Percentiles rank a stretch among this genome's conserved stretches.
Evolutionary conservation across 2,113 vertebrate species (phyloP).

Genomic region (Lasiurus borealis): DNA sequence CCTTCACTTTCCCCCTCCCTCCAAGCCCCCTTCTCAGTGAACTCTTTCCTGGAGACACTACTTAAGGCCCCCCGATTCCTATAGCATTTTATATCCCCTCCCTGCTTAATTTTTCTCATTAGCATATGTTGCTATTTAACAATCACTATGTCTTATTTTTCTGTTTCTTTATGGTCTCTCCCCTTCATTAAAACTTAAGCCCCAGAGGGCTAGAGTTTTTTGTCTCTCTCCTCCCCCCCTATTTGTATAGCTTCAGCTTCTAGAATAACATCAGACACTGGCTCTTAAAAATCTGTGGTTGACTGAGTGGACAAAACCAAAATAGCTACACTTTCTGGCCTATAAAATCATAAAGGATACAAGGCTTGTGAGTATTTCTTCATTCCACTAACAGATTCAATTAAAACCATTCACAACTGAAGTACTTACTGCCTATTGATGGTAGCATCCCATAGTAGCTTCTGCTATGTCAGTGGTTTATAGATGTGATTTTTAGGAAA

Average conservation of each 20-base stretch:
- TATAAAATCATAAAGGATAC: neutral
- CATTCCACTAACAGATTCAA: conserved; percentile 22
- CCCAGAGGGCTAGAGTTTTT: neutral
- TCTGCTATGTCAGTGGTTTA: neutral
- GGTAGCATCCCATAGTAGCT: neutral
- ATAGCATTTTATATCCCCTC: neutral
- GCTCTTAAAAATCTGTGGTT: neutral
- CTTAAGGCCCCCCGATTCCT: neutral
- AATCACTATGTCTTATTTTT: neutral
- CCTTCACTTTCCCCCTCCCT: neutral
- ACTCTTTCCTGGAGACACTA: neutral
- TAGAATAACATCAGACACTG: neutral
- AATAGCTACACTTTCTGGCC: neutral
- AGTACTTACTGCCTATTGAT: neutral
- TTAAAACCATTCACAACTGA: neutral
- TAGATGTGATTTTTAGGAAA: conserved; percentile 60
- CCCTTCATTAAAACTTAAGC: neutral
- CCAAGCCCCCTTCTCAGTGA: neutral
- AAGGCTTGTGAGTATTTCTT: conserved; percentile 26
- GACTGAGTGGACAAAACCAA: neutral
- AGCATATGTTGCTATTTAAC: neutral
- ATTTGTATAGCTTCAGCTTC: neutral
- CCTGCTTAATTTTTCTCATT: neutral
- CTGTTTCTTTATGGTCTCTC: neutral
- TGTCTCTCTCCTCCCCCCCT: neutral